Evolutionary conservation across 2,888 invertebrate species (phyloP).

Genomic region (Apodemia duryi): DNA sequence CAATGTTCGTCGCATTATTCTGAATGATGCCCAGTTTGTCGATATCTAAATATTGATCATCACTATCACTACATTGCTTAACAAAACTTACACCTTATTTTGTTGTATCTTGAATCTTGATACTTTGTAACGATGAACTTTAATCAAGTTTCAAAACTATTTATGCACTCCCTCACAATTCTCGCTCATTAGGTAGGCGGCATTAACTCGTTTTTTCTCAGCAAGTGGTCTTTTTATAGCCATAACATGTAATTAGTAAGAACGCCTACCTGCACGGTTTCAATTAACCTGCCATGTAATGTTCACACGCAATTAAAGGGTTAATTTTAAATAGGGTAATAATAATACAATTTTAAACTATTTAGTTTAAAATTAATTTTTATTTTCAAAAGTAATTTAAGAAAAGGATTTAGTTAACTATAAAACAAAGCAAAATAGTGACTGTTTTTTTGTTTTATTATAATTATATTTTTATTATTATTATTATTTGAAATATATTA

Average conservation of each 20-base stretch:
- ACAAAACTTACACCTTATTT: constrained; percentile 5
- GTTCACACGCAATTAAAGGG: not conserved
- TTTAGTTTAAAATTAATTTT: too few relatives aligned
- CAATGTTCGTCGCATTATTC: too few relatives aligned
- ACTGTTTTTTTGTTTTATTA: too few relatives aligned
- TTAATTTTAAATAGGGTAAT: too few relatives aligned
- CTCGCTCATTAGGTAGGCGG: not conserved
- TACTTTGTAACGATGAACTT: constrained; percentile 12
- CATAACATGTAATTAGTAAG: not conserved
- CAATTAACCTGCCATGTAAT: not conserved
- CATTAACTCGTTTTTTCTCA: not conserved
- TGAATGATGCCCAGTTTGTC: not conserved
- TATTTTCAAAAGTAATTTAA: too few relatives aligned
- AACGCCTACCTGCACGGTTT: not conserved
- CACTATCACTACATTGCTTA: not conserved
- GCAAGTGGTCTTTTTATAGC: not conserved
- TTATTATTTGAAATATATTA: too few relatives aligned
- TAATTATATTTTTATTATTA: too few relatives aligned
- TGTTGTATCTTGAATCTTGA: constrained; percentile 6
- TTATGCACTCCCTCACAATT: not conserved
- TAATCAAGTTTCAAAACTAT: constrained; percentile 10
- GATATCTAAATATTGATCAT: not conserved
- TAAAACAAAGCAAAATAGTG: too few relatives aligned
- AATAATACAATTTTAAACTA: too few relatives aligned
- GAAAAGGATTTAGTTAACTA: too few relatives aligned